Percentiles rank a stretch among this genome's conserved stretches.
Conservation (phyloP, 2,888 invertebrate species). For the Acronicta aceris region DNA sequence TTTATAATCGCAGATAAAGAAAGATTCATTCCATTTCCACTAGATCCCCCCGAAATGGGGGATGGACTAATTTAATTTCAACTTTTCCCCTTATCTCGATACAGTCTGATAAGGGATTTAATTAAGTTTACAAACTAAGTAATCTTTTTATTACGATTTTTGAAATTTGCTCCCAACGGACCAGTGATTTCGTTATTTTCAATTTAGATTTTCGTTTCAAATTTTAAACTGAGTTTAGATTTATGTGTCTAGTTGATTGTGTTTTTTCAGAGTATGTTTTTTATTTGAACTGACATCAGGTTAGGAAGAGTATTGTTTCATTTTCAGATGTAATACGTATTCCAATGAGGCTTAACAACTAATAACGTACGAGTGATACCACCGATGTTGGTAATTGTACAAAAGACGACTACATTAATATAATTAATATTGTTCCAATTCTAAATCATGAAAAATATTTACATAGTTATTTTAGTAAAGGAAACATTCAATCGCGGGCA, state of each 20-base stretch:
- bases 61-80: constrained; percentile 56
- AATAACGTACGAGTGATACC: no score
- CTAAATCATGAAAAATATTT: no score
- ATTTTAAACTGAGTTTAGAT: not conserved
- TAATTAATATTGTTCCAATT: no score
- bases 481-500: no score
- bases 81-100: constrained; percentile 58
- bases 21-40: constrained; percentile 51
- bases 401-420: no score
- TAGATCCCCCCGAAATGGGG: constrained; percentile 27
- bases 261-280: not conserved
- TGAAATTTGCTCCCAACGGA: constrained; percentile 36
- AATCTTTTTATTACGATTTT: constrained; percentile 48
- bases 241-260: not conserved
- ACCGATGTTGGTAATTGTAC: no score
- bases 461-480: no score
- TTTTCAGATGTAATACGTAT: no score
- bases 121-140: constrained; percentile 57
- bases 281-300: not conserved
- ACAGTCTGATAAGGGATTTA: constrained; percentile 56
- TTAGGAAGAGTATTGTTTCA: no score
- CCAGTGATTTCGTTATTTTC: constrained; percentile 44
- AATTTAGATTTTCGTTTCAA: constrained; percentile 31
- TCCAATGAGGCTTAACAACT: no score
- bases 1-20: constrained; percentile 53